Evolutionary conservation across 2,113 vertebrate genomes (phyloP).

Genomic region (Podarcis raffonei): DNA sequence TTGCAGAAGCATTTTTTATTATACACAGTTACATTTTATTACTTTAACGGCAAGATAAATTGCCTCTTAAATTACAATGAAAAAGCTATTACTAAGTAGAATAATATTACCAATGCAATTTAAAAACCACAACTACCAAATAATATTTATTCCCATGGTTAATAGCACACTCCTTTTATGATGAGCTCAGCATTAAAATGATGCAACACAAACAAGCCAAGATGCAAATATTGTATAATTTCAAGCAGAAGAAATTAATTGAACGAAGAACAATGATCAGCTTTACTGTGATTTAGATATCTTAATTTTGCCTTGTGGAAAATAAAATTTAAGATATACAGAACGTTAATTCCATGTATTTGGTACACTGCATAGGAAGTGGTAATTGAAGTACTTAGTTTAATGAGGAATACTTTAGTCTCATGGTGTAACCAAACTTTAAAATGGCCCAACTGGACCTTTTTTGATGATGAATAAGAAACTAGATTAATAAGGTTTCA

Average conservation of each 20-base stretch:
- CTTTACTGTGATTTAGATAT: slow-evolving; percentile 32
- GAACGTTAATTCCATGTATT: slow-evolving; percentile 1
- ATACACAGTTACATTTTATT: slow-evolving; percentile 46
- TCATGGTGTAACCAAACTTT: background rate
- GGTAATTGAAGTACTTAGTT: background rate
- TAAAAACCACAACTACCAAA: slow-evolving; percentile 55
- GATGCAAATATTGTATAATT: slow-evolving; percentile 22
- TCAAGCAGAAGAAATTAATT: slow-evolving; percentile 43
- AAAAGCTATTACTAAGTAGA: slow-evolving; percentile 58
- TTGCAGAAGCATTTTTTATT: slow-evolving; percentile 55
- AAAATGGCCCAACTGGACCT: background rate
- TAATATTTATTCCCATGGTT: slow-evolving; percentile 57
- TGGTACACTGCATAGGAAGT: background rate
- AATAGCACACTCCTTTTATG: slow-evolving; percentile 23
- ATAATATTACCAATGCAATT: slow-evolving; percentile 22
- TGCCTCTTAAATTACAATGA: slow-evolving; percentile 58
- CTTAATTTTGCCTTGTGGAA: slow-evolving; percentile 18
- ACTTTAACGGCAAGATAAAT: slow-evolving; percentile 55
- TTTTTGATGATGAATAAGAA: background rate
- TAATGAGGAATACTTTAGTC: background rate
- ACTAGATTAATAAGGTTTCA: too few species aligned
- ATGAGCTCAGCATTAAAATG: slow-evolving; percentile 53
- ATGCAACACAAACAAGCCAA: slow-evolving; percentile 46
- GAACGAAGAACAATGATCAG: slow-evolving; percentile 2
- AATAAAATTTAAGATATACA: slow-evolving; percentile 7